Conservation (phyloP, 2,113 vertebrate genomes). For the Ancistrus triradiatus region DNA sequence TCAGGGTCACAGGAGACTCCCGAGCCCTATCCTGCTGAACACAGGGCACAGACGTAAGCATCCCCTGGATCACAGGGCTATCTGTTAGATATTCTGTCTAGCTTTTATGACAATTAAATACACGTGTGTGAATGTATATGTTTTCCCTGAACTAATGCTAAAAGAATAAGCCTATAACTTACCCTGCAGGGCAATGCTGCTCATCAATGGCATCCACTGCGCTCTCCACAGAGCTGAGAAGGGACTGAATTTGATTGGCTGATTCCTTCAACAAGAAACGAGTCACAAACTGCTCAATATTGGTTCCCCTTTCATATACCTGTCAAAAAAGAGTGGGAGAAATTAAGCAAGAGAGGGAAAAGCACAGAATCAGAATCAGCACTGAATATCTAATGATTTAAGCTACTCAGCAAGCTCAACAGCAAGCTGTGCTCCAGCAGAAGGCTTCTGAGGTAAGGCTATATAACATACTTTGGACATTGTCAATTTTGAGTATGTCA, state of each 20-base stretch:
- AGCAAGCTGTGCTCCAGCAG: not conserved
- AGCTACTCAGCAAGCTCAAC: slow-evolving; percentile 6
- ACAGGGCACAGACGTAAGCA: no score
- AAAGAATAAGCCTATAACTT: not conserved
- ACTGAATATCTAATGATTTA: slow-evolving; percentile 31
- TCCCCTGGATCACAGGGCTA: no score
- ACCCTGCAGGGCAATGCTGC: slow-evolving; percentile 78
- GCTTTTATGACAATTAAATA: no score
- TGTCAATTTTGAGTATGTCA: slow-evolving; percentile 7
- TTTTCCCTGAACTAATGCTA: not conserved
- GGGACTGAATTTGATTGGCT: slow-evolving; percentile 91
- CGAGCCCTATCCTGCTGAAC: no score
- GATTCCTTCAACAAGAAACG: slow-evolving; percentile 96
- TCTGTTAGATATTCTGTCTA: no score
- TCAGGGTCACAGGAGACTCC: no score
- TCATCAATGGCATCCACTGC: slow-evolving; percentile 94
- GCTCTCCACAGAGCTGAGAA: slow-evolving; percentile 93
- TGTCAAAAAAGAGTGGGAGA: slow-evolving; percentile 50
- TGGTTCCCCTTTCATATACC: slow-evolving; percentile 91
- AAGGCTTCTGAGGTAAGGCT: slow-evolving; percentile 19
- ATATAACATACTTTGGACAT: not conserved
- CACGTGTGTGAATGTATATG: no score
- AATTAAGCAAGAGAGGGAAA: not conserved
- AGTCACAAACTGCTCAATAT: slow-evolving; percentile 94
- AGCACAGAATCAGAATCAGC: slow-evolving; percentile 22